Evolutionary conservation across 2,797 vertebrate genomes (phyloP).

Genomic region (Diglossa cyanea): DNA sequence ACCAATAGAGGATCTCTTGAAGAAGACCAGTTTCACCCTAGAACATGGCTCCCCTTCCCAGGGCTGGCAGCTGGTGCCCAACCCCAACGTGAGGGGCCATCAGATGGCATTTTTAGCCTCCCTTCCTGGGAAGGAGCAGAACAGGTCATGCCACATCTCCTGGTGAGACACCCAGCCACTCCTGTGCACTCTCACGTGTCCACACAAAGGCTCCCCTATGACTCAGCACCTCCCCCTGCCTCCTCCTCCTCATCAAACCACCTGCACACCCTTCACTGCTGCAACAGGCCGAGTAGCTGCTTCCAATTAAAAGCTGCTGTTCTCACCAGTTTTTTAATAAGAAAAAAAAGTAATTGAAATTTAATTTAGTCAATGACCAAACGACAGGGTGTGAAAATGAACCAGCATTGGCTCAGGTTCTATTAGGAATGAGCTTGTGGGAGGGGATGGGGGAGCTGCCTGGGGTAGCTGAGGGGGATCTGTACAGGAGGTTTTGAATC

Average conservation of each 20-base stretch:
- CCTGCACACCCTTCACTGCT: not conserved
- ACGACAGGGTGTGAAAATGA: not conserved
- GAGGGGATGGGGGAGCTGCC: not conserved
- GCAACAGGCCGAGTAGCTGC: not conserved
- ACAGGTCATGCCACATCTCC: not conserved
- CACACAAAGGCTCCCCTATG: not conserved
- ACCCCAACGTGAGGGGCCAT: not conserved
- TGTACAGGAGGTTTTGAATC: not conserved
- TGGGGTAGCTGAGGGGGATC: not conserved
- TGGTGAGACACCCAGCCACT: not conserved
- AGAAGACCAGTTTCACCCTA: not conserved
- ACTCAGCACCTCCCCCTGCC: not conserved
- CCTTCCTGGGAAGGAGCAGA: not conserved
- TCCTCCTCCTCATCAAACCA: not conserved
- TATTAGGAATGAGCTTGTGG: not conserved
- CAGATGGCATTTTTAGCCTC: not conserved
- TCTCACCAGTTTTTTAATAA: not conserved
- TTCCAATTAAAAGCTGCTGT: not conserved
- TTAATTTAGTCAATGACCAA: constrained; percentile 43
- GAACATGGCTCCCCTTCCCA: not conserved
- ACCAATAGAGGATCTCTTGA: not conserved
- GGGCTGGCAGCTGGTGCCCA: not conserved
- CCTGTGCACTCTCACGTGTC: not conserved
- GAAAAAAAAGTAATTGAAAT: constrained; percentile 51
- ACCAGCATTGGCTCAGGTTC: not conserved